These are phyloP conservation scores for Acronicta alni DNA, from an alignment of 2,888 invertebrate species.

Conservation along the genomic window DNA sequence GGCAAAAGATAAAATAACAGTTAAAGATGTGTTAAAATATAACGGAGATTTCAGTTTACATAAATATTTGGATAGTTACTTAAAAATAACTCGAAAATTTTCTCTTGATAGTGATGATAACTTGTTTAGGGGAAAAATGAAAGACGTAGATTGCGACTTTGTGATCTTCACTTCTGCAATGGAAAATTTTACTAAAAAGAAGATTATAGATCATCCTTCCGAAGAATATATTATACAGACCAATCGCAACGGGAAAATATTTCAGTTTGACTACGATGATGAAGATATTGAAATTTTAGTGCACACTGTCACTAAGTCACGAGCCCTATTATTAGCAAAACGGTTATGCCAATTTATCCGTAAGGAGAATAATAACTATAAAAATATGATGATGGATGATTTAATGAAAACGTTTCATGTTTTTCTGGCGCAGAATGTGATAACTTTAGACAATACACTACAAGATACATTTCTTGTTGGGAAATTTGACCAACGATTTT, in stretches of 20 bases:
- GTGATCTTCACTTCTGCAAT: constrained; percentile 38
- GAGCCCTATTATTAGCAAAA: constrained; percentile 22
- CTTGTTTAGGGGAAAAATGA: constrained; percentile 17
- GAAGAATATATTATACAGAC: constrained; percentile 19
- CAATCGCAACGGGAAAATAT: constrained; percentile 17
- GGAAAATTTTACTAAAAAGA: constrained; percentile 13
- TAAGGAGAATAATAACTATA: constrained; percentile 13
- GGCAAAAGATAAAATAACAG: constrained; percentile 19
- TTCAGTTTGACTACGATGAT: constrained; percentile 21
- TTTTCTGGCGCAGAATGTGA: constrained; percentile 19
- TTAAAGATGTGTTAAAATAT: constrained; percentile 18
- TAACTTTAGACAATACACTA: not conserved
- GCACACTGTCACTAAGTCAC: constrained; percentile 9
- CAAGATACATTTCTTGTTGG: not conserved
- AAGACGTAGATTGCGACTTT: constrained; percentile 23
- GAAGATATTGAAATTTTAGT: constrained; percentile 19
- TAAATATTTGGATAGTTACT: constrained; percentile 38
- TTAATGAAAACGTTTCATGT: constrained; percentile 32
- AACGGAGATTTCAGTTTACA: constrained; percentile 25
- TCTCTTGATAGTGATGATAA: constrained; percentile 1
- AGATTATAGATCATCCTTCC: not conserved
- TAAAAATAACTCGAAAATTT: constrained; percentile 17
- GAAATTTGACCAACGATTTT: constrained; percentile 18
- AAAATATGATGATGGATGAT: constrained; percentile 28
- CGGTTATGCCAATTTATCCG: constrained; percentile 22